phyloP scores from a whole-genome alignment of 2,888 invertebrate genomes.

The Prenolepis imparis region DNA sequence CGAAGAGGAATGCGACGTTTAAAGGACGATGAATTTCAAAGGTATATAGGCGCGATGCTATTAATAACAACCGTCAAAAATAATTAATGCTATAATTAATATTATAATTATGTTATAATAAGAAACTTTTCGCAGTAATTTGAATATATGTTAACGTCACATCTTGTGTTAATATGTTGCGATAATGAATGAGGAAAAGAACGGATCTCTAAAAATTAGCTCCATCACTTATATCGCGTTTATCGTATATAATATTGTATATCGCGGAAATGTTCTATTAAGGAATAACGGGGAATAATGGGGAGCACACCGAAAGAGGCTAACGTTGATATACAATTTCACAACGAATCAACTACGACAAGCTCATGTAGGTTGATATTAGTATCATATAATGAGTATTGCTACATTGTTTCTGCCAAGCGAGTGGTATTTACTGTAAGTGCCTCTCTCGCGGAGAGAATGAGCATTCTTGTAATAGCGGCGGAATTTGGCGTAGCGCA shows the following conservation, averaged over 20 bases:
- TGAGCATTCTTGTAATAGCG: slow-evolving; percentile 47
- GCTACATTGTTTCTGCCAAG: slow-evolving; percentile 35
- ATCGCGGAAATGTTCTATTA: background rate
- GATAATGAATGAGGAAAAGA: background rate
- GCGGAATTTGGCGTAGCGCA: slow-evolving; percentile 41
- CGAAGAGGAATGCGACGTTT: slow-evolving; percentile 15
- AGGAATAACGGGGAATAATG: background rate
- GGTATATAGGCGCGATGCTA: background rate
- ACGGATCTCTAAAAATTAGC: background rate
- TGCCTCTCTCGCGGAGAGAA: slow-evolving; percentile 45
- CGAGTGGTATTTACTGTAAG: slow-evolving; percentile 45
- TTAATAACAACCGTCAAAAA: background rate
- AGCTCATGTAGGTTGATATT: slow-evolving; percentile 20
- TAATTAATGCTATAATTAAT: no score
- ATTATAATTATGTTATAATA: no score
- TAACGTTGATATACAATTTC: slow-evolving; percentile 20
- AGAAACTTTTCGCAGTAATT: background rate
- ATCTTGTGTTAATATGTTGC: no score
- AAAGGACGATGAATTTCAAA: slow-evolving; percentile 1
- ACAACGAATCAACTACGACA: background rate
- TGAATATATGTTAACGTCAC: background rate
- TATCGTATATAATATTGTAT: no score
- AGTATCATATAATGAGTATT: slow-evolving; percentile 30
- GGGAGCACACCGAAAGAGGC: background rate
- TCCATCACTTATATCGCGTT: background rate